Evolutionary conservation across 2,888 invertebrate species (phyloP), one percentile per base, ranked within the genome.

Genomic region (Hypomecis atomaria): DNA sequence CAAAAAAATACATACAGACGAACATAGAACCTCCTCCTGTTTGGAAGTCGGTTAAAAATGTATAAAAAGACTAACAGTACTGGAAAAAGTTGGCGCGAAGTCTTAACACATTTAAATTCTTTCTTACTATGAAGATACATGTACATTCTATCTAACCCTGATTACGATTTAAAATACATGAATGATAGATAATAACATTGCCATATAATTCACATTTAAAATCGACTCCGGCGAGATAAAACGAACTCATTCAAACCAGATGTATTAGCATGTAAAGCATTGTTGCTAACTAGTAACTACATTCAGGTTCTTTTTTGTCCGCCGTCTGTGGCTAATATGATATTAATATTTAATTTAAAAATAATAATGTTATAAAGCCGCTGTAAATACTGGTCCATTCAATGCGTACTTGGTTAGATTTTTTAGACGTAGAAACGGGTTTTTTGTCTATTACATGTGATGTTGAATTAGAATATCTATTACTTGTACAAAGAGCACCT

Each of bases 311-410:
- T 65, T 65, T 65, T 65, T 58, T 55, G 23, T 45, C 58, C 43
- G 48, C 40, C 61, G 65, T 58, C 57, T 59, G 36, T 53, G n/a
- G 42, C 62, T 61, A 61, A 63, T 62, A 57, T 55, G 38, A 59
- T 54, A 64, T 64, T 67, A 67, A 64, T 64, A 54, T 57, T 63
- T 65, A 67, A 65, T 66, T 62, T 69, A 34, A 47, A 53, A 65
- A 54, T 66, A 62, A 69, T 65, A 66, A 60, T 69, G 57, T 52
- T 45, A 49, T 44, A 65, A 62, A 54, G 55, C 50, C 33, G 50
- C 33, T 8, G 34, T 58, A 66, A 62, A 58, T 54, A 50, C 45
- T 56, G 50, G 50, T 54, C 52, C 59, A 64, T 59, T 62, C 61
- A 66, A 53, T 47, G 54, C 60, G 67, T 59, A 69, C 62, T 56